A percentile compares a stretch with the other conserved stretches of the same genome.
Evolutionary conservation across 2,888 invertebrate genomes (phyloP).

Genomic region (Germaria angustata): DNA sequence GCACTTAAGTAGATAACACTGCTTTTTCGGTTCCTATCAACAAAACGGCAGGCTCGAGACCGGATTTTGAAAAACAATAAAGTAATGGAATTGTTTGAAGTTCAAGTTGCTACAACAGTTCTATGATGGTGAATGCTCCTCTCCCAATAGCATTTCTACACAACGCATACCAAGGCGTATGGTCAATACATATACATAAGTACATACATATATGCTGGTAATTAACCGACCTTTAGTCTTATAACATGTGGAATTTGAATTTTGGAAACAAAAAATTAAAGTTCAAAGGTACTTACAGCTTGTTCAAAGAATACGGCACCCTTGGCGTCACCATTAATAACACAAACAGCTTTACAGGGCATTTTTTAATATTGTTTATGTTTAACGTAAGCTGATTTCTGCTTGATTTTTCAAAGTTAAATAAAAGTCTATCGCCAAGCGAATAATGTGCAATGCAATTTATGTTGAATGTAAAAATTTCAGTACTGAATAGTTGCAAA

Average conservation of each 20-base stretch:
- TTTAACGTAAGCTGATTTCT: background rate
- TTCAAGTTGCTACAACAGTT: too few relatives aligned
- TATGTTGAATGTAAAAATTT: background rate
- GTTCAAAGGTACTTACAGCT: slow-evolving; percentile 81
- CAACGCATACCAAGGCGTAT: too few relatives aligned
- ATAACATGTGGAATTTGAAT: background rate
- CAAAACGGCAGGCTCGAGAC: too few relatives aligned
- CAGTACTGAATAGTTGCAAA: too few relatives aligned
- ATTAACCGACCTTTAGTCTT: slow-evolving; percentile 36
- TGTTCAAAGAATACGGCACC: slow-evolving; percentile 92
- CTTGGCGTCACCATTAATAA: slow-evolving; percentile 90
- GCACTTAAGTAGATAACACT: too few relatives aligned
- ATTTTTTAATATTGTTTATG: slow-evolving; percentile 75
- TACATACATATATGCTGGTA: too few relatives aligned
- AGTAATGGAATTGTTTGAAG: too few relatives aligned
- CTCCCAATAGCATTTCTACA: too few relatives aligned
- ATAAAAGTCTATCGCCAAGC: slow-evolving; percentile 9
- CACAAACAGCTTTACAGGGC: slow-evolving; percentile 90
- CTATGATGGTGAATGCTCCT: too few relatives aligned
- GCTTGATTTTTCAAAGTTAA: slow-evolving; percentile 19
- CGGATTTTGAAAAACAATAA: too few relatives aligned
- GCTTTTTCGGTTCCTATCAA: too few relatives aligned
- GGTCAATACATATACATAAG: too few relatives aligned
- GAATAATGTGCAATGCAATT: background rate
- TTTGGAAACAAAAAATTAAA: background rate